These are phyloP conservation scores for Nansenia antarctica DNA, from an alignment of 2,113 vertebrate genomes.

Conservation along the genomic window DNA sequence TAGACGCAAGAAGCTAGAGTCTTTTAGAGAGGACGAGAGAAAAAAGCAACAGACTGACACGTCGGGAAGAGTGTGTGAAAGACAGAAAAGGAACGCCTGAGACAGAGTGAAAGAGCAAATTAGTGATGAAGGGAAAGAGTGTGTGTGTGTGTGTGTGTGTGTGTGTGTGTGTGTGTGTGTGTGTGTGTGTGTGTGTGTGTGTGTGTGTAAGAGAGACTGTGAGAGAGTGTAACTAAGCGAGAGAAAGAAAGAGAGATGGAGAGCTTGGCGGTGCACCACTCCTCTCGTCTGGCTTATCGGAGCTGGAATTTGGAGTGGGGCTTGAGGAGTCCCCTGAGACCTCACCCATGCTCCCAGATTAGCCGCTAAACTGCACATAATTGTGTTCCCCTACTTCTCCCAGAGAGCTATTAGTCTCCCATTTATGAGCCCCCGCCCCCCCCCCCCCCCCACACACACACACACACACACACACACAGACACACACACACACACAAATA, in stretches of 20 bases:
- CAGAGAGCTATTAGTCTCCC: conserved; percentile 88
- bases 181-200: conserved; percentile 24
- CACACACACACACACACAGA: too few relatives aligned
- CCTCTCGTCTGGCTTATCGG: conserved; percentile 79
- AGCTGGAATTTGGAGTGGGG: conserved; percentile 89
- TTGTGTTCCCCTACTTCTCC: conserved; percentile 89
- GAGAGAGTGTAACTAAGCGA: conserved; percentile 10
- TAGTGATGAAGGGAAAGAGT: conserved; percentile 14
- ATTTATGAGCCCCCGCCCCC: conserved; percentile 78
- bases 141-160: conserved; percentile 36
- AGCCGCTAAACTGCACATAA: conserved; percentile 92
- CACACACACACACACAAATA: too few relatives aligned
- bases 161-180: neutral
- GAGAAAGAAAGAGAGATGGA: conserved; percentile 26
- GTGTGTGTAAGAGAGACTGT: conserved; percentile 20
- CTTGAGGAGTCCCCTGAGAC: conserved; percentile 87
- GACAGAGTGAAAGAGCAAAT: conserved; percentile 31
- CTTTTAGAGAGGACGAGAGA: conserved; percentile 15
- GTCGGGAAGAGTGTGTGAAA: conserved; percentile 11
- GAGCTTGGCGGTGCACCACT: conserved; percentile 8
- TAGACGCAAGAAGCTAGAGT: conserved; percentile 19
- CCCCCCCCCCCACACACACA: conserved; percentile 1
- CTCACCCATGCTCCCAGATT: conserved; percentile 88
- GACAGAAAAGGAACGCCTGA: conserved; percentile 21
- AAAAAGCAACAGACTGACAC: conserved; percentile 42